phyloP scores from a whole-genome alignment of 2,888 invertebrate species.

The Drosophila ustulata region DNA sequence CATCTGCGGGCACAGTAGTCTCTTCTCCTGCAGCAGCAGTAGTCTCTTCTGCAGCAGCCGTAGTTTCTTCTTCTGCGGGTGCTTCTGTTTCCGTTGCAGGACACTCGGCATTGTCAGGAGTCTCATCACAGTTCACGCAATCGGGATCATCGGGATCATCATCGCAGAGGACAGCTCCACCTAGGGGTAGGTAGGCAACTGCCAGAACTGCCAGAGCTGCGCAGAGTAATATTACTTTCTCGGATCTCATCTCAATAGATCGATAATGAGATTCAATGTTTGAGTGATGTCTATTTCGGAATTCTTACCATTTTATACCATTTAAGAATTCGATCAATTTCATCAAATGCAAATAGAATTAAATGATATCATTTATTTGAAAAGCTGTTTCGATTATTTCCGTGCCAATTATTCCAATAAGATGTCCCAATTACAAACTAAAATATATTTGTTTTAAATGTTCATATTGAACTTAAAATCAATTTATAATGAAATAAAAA shows the following conservation, averaged over 20 bases:
- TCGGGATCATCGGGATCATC: background rate
- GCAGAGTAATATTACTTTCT: background rate
- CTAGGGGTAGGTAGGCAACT: conserved; percentile 7
- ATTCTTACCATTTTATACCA: conserved; percentile 2
- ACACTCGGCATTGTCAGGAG: no score
- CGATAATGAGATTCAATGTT: background rate
- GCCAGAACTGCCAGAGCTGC: background rate
- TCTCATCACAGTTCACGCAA: background rate
- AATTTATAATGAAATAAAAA: no score
- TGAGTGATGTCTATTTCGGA: background rate
- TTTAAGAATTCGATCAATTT: background rate
- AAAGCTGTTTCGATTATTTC: conserved; percentile 8
- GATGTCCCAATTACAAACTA: background rate
- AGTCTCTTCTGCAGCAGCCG: background rate
- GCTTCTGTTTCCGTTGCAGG: background rate
- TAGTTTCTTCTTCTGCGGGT: background rate
- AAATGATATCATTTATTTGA: background rate
- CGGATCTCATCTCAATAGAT: conserved; percentile 6
- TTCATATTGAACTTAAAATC: background rate
- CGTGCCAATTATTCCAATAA: background rate
- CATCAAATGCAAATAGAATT: background rate
- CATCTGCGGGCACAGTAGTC: conserved; percentile 1
- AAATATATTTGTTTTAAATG: no score
- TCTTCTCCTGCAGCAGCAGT: conserved; percentile 2
- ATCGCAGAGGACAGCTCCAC: conserved; percentile 15